Base-by-base conservation (phyloP, 2,888 invertebrate species). In the Pseudococcus longispinus region DNA sequence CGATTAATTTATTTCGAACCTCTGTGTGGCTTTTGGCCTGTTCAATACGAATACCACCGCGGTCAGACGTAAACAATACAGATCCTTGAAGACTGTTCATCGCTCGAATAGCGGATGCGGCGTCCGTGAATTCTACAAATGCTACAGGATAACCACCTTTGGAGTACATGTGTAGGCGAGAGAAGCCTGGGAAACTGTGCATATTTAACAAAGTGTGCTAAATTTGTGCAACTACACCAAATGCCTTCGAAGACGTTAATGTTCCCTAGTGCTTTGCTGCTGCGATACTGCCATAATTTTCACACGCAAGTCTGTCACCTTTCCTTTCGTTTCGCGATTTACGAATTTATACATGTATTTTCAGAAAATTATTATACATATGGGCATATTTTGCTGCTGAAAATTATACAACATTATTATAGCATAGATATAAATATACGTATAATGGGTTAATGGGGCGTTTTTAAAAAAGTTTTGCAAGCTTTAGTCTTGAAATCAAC, bases 21-120 rank as follows among this genome's bases (percentile, higher is more conserved):
- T 95, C 96, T 91, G 97, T 96, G 94, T 98, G 98, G 93, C 96
- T 97, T 93, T 97, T 97, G 92, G 98, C 98, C 94, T 96, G 99
- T 93, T 99, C 98, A 92, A 99, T 98, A 92, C 98, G 95, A 92
- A 99, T 97, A 91, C 98, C 97, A 90, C 98, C 98, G 91, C 98
- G 96, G 91, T 97, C 97, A 89, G 98, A 98, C 92, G 97, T 97
- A 92, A 97, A 95, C 91, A 98, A 95, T 92, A 96, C 95, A 92
- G 97, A 96, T 91, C 98, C 98, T 92, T 99, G 98, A 90, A 99
- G 95, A 90, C 96, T 94, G 91, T 95, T 94, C 95, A 98, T 95
- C 90, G 98, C 98, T 91, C 96, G 95, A 91, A 96, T 94, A 90
- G 99, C 98, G 92, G 95, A 96, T 90, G 94, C 93, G 90, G 97